These are phyloP conservation scores for Leptinotarsa juncta DNA, from an alignment of 2,888 invertebrate genomes.

Conservation along the genomic window DNA sequence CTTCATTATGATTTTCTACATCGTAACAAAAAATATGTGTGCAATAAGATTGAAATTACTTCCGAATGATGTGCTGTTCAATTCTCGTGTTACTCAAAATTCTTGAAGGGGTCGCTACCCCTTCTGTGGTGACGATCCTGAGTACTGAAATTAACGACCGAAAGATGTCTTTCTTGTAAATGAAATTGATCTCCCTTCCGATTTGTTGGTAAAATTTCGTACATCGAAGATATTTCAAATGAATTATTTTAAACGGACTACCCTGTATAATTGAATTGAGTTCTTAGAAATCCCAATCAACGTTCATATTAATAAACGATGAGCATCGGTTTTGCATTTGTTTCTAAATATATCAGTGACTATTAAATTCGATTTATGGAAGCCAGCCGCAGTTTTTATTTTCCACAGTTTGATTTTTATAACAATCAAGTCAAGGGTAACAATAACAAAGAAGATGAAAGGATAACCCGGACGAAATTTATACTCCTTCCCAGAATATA, in stretches of 20 bases:
- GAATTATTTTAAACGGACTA: neutral
- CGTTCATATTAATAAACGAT: slow-evolving; percentile 47
- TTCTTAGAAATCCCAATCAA: slow-evolving; percentile 29
- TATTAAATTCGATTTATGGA: slow-evolving; percentile 17
- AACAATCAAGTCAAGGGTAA: slow-evolving; percentile 35
- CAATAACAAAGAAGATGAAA: slow-evolving; percentile 2
- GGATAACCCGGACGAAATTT: slow-evolving; percentile 1
- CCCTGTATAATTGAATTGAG: slow-evolving; percentile 23
- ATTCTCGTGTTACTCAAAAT: too few species aligned
- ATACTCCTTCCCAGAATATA: neutral
- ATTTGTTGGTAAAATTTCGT: too few species aligned
- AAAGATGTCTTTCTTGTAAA: too few species aligned
- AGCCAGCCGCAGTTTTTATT: slow-evolving; percentile 22
- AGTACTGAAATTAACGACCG: too few species aligned
- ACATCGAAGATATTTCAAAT: too few species aligned
- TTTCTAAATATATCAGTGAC: slow-evolving; percentile 49
- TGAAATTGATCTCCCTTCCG: too few species aligned
- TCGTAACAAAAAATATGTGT: too few species aligned
- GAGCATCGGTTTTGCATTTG: slow-evolving; percentile 45
- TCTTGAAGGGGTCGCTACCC: too few species aligned
- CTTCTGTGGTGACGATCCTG: too few species aligned
- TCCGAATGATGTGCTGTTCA: too few species aligned
- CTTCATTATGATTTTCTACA: too few species aligned
- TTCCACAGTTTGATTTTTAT: slow-evolving; percentile 24
- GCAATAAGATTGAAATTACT: too few species aligned